These are phyloP conservation scores for Campoletis sonorensis DNA, from an alignment of 1,140 invertebrate genomes.

Conservation along the genomic window DNA sequence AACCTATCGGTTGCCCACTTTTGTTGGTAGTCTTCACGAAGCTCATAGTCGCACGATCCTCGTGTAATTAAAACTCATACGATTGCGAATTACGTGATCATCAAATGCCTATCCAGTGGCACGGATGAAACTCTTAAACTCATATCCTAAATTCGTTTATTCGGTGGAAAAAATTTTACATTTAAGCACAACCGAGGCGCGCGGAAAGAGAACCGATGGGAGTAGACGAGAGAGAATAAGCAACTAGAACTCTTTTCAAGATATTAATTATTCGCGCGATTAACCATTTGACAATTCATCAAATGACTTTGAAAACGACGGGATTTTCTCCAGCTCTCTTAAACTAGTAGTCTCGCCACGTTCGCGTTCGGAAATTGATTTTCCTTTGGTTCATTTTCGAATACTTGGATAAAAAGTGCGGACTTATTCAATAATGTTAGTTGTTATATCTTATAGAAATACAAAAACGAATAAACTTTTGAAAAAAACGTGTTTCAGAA, in stretches of 20 bases:
- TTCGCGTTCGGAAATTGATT: too few relatives aligned
- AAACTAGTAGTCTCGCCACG: too few relatives aligned
- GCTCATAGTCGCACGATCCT: slow-evolving; percentile 18
- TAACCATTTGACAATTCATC: slow-evolving; percentile 24
- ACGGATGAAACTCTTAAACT: slow-evolving; percentile 2
- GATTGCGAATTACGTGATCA: slow-evolving; percentile 50
- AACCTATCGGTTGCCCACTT: slow-evolving; percentile 67
- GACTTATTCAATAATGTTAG: too few relatives aligned
- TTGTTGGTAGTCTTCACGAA: slow-evolving; percentile 48
- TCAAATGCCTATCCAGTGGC: background rate
- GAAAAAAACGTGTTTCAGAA: too few relatives aligned
- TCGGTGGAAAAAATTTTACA: slow-evolving; percentile 22
- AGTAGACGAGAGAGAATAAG: background rate
- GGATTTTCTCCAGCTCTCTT: background rate
- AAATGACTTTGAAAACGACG: slow-evolving; percentile 4
- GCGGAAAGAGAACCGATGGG: background rate
- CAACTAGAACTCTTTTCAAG: background rate
- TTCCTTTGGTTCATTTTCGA: too few relatives aligned
- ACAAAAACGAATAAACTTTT: too few relatives aligned
- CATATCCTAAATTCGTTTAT: slow-evolving; percentile 12
- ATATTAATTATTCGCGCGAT: background rate
- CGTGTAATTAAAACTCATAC: slow-evolving; percentile 69
- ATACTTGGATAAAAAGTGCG: too few relatives aligned
- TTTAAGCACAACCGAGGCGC: background rate
- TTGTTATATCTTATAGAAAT: too few relatives aligned